Evolutionary conservation across 2,888 invertebrate genomes (phyloP).

Genomic region (Cosmopolites sordidus): DNA sequence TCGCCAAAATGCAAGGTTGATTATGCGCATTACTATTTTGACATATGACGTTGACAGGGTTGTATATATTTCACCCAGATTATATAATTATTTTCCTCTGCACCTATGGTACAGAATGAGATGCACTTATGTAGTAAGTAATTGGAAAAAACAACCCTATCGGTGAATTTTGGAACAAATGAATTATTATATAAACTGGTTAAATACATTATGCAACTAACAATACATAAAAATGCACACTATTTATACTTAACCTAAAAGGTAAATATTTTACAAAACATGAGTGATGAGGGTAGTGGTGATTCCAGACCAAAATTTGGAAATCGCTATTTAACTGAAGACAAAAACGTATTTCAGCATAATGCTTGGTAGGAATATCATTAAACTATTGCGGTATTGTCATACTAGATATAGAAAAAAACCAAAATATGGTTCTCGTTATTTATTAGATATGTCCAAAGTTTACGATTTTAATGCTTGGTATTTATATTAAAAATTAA

Average conservation of each 20-base stretch:
- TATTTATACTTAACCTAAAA: too few species aligned
- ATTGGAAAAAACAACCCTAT: not conserved
- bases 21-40: slow-evolving; percentile 6
- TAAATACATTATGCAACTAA: too few species aligned
- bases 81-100: too few species aligned
- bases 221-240: too few species aligned
- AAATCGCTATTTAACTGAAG: slow-evolving; percentile 71
- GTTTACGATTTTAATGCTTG: slow-evolving; percentile 77
- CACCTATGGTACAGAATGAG: not conserved
- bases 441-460: slow-evolving; percentile 57
- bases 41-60: not conserved
- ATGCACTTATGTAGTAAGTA: not conserved
- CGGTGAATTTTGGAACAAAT: not conserved
- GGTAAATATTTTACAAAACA: not conserved
- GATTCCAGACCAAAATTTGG: slow-evolving; percentile 77
- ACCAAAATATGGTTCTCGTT: slow-evolving; percentile 65
- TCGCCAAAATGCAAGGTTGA: slow-evolving; percentile 10
- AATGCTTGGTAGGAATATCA: slow-evolving; percentile 79
- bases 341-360: slow-evolving; percentile 82
- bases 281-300: slow-evolving; percentile 26
- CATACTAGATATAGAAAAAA: slow-evolving; percentile 62
- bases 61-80: too few species aligned
- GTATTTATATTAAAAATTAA: slow-evolving; percentile 52
- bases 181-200: not conserved
- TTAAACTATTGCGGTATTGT: slow-evolving; percentile 38